Conservation (phyloP, 2,888 invertebrate genomes). For the Diachrysia chrysitis region DNA sequence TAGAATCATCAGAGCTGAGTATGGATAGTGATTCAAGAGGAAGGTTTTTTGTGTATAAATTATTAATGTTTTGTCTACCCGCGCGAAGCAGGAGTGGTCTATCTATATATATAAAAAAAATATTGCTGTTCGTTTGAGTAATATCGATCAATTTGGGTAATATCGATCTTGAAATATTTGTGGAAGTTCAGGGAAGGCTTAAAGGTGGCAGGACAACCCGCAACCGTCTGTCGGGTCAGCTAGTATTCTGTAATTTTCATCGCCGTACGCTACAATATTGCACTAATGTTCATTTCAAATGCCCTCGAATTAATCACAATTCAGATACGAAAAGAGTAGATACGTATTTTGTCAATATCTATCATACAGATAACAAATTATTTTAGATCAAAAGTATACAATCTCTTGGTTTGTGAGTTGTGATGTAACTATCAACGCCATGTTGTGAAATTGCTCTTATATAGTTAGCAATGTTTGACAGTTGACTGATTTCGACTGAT, state of each 20-base stretch:
- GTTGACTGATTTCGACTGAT: conserved; percentile 50
- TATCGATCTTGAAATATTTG: too few species aligned
- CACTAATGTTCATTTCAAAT: conserved; percentile 11
- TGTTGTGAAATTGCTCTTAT: conserved; percentile 38
- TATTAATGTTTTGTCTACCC: too few species aligned
- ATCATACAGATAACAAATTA: conserved; percentile 41
- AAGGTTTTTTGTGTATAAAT: too few species aligned
- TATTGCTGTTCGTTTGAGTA: too few species aligned
- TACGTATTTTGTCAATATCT: conserved; percentile 13
- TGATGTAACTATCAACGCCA: conserved; percentile 19
- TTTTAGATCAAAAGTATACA: conserved; percentile 29
- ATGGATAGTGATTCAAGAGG: too few species aligned
- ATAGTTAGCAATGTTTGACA: conserved; percentile 56
- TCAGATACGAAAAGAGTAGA: not conserved
- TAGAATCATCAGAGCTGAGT: too few species aligned
- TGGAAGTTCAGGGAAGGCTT: too few species aligned
- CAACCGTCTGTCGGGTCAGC: too few species aligned
- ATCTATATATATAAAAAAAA: too few species aligned
- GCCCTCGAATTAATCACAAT: conserved; percentile 34
- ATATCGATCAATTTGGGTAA: too few species aligned
- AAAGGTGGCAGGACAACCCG: too few species aligned
- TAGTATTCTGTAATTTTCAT: not conserved
- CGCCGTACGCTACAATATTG: not conserved
- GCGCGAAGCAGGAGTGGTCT: too few species aligned
- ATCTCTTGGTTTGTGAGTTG: conserved; percentile 10